These are phyloP conservation scores for Clarias platycephalus DNA, from an alignment of 2,797 vertebrate species.

Conservation along the genomic window DNA sequence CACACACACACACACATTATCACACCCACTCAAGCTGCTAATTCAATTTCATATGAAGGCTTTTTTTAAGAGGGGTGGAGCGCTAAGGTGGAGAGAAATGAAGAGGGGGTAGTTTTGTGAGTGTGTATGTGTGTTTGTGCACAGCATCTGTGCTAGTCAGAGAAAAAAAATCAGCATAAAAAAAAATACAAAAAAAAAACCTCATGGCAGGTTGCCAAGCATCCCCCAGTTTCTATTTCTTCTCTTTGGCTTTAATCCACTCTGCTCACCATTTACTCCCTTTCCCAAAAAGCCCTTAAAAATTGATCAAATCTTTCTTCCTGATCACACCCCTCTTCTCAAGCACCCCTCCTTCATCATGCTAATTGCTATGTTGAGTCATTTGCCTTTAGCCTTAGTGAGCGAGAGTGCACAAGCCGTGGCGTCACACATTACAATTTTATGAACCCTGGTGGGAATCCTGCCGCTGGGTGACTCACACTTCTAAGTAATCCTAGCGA, in stretches of 20 bases:
- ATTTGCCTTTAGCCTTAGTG: slow-evolving; percentile 1
- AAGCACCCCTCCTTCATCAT: not conserved
- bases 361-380: slow-evolving; percentile 19
- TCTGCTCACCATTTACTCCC: slow-evolving; percentile 28
- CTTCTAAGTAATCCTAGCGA: slow-evolving; percentile 5
- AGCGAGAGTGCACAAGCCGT: not conserved
- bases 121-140: slow-evolving; percentile 24
- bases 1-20: not conserved
- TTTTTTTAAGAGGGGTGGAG: slow-evolving; percentile 15
- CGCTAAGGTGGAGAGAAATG: slow-evolving; percentile 17
- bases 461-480: slow-evolving; percentile 9
- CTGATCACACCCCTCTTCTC: not conserved
- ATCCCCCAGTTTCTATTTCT: slow-evolving; percentile 40
- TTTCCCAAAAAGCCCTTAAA: slow-evolving; percentile 33
- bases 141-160: slow-evolving; percentile 31
- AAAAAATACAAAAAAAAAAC: slow-evolving; percentile 1
- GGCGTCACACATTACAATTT: slow-evolving; percentile 32
- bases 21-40: slow-evolving; percentile 35
- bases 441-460: slow-evolving; percentile 33
- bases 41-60: slow-evolving; percentile 41
- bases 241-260: slow-evolving; percentile 41
- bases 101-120: slow-evolving; percentile 19
- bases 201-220: slow-evolving; percentile 42
- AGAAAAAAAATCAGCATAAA: slow-evolving; percentile 51
- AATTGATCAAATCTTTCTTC: slow-evolving; percentile 31